Conservation (phyloP, 2,888 invertebrate genomes). For the Clunio marinus region DNA sequence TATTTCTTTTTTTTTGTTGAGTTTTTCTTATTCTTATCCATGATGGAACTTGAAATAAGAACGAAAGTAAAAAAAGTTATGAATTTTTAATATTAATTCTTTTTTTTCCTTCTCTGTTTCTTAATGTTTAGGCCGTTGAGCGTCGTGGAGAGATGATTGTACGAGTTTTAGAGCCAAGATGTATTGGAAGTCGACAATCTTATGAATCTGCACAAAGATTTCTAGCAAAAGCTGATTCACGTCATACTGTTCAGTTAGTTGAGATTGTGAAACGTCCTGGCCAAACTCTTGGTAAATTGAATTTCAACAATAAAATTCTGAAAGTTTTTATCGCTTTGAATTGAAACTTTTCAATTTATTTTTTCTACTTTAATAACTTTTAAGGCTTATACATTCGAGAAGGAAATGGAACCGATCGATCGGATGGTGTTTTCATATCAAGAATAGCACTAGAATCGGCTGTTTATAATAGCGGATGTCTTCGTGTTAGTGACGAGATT, state of each 20-base stretch:
- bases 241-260: slow-evolving; percentile 77
- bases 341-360: not conserved
- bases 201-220: slow-evolving; percentile 84
- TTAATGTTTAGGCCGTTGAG: slow-evolving; percentile 66
- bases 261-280: slow-evolving; percentile 99
- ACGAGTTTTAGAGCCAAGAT: slow-evolving; percentile 79
- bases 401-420: slow-evolving; percentile 95
- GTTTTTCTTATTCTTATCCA: not conserved
- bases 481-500: slow-evolving; percentile 89
- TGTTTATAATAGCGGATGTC: slow-evolving; percentile 93
- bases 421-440: slow-evolving; percentile 97
- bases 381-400: slow-evolving; percentile 96
- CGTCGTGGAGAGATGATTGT: slow-evolving; percentile 93
- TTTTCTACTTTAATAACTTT: not conserved
- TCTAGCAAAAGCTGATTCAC: slow-evolving; percentile 57
- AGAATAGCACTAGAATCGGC: slow-evolving; percentile 90
- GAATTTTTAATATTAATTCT: not conserved
- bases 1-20: not conserved
- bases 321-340: not conserved
- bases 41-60: not conserved
- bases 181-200: slow-evolving; percentile 82
- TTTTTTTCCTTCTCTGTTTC: slow-evolving; percentile 32
- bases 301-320: not conserved
- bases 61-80: too few relatives aligned
- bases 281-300: slow-evolving; percentile 63